Evolutionary conservation across 2,888 invertebrate species (phyloP).

Genomic region (Hirtodrosophila alboralis): DNA sequence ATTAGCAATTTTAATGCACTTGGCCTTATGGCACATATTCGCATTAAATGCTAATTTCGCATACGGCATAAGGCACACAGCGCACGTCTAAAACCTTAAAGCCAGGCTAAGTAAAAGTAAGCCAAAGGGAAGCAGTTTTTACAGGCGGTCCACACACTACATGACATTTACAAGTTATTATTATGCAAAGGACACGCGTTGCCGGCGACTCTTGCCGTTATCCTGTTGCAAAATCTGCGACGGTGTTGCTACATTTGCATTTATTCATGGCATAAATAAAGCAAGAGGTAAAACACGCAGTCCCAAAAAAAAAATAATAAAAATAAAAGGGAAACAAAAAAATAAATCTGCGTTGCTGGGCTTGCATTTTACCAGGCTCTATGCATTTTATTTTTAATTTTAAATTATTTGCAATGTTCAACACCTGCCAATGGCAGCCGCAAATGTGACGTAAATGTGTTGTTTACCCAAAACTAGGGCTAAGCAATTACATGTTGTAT

Average conservation of each 20-base stretch:
- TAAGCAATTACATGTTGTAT: constrained; percentile 52
- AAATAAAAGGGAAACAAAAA: constrained; percentile 24
- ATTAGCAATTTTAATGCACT: constrained; percentile 71
- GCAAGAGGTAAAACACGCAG: constrained; percentile 30
- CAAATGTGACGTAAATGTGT: constrained; percentile 43
- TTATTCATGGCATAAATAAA: constrained; percentile 76
- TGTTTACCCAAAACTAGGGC: constrained; percentile 40
- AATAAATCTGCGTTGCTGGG: constrained; percentile 15
- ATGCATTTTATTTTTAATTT: constrained; percentile 38
- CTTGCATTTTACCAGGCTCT: constrained; percentile 12
- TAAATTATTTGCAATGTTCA: constrained; percentile 33
- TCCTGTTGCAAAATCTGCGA: constrained; percentile 72
- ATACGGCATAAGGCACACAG: constrained; percentile 37
- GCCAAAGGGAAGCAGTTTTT: constrained; percentile 18
- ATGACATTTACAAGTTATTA: constrained; percentile 75
- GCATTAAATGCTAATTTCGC: constrained; percentile 71
- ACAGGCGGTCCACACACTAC: constrained; percentile 44
- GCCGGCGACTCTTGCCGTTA: constrained; percentile 42
- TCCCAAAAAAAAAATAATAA: constrained; percentile 29
- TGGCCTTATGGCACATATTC: constrained; percentile 57
- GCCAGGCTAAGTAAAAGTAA: constrained; percentile 24
- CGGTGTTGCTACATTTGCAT: constrained; percentile 69
- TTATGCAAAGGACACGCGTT: constrained; percentile 74
- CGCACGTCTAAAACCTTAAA: constrained; percentile 36
- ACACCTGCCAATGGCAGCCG: constrained; percentile 42